Conservation (phyloP, 1,140 invertebrate genomes). For the Rhopalosiphum maidis region DNA sequence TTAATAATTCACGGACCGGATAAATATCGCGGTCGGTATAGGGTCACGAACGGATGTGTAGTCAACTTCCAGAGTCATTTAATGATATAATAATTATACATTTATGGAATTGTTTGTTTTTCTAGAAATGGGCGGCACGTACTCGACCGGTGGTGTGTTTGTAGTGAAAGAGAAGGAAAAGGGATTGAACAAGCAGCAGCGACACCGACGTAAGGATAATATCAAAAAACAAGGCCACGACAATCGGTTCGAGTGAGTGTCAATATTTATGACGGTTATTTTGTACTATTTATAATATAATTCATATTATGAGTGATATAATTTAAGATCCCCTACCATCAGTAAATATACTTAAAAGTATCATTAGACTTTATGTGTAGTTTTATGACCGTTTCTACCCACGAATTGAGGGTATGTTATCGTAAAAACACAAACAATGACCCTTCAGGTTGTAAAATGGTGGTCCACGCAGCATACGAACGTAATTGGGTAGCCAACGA, state of each 20-base stretch:
- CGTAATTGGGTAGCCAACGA: not conserved
- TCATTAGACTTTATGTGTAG: constrained; percentile 18
- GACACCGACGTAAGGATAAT: not conserved
- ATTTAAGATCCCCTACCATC: not conserved
- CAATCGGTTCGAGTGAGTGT: constrained; percentile 40
- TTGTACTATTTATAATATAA: not conserved
- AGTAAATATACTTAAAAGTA: not conserved
- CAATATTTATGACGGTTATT: not conserved
- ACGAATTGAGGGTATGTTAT: not conserved
- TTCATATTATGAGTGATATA: not conserved
- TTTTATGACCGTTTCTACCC: not conserved
- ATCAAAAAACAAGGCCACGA: not conserved
- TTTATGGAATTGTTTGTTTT: constrained; percentile 17
- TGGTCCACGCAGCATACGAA: not conserved
- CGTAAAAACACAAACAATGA: not conserved
- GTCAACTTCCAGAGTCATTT: not conserved
- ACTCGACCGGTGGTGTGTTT: constrained; percentile 48
- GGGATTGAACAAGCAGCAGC: constrained; percentile 28
- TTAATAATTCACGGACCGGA: not conserved
- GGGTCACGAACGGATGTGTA: not conserved
- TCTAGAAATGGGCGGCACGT: constrained; percentile 44
- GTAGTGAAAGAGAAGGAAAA: constrained; percentile 53
- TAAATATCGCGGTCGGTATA: not conserved
- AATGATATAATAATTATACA: constrained; percentile 18
- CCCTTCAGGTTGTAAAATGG: not conserved